Evolutionary conservation across 2,888 invertebrate species (phyloP).

Genomic region (Microdon myrmicae): DNA sequence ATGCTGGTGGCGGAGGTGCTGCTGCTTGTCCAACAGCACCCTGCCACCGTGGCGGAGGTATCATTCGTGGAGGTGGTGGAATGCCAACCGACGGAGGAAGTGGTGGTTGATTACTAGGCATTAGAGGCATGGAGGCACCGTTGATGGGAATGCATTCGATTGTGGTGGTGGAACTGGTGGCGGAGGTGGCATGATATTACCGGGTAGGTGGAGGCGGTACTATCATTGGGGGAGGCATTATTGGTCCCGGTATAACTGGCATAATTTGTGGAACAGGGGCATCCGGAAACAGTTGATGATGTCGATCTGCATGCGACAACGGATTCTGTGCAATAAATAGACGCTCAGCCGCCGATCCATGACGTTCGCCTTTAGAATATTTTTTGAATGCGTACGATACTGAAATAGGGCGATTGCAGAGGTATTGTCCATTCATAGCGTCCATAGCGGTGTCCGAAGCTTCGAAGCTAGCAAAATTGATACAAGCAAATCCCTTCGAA

Average conservation of each 20-base stretch:
- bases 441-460: conserved; percentile 99
- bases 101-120: conserved; percentile 71
- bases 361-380: conserved; percentile 97
- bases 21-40: conserved; percentile 57
- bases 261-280: conserved; percentile 79
- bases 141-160: conserved; percentile 65
- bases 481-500: conserved; percentile 99
- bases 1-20: conserved; percentile 70
- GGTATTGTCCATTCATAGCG: conserved; percentile 99
- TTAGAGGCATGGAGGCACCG: conserved; percentile 74
- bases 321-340: conserved; percentile 98
- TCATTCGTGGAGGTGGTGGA: conserved; percentile 73
- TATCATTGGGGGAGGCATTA: conserved; percentile 76
- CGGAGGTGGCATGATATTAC: conserved; percentile 77
- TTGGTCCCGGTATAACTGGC: conserved; percentile 68
- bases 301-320: conserved; percentile 92
- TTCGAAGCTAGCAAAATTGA: conserved; percentile 99
- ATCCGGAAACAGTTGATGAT: conserved; percentile 95
- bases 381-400: conserved; percentile 99
- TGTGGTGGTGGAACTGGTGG: conserved; percentile 79
- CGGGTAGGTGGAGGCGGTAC: conserved; percentile 78
- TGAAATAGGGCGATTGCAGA: conserved; percentile 97
- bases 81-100: conserved; percentile 71
- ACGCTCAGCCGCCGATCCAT: conserved; percentile 96
- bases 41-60: conserved; percentile 72